A percentile compares a stretch with the other conserved stretches of the same genome.
These are phyloP conservation scores for Xenopus borealis DNA, from an alignment of 2,113 vertebrate species.

Conservation along the genomic window DNA sequence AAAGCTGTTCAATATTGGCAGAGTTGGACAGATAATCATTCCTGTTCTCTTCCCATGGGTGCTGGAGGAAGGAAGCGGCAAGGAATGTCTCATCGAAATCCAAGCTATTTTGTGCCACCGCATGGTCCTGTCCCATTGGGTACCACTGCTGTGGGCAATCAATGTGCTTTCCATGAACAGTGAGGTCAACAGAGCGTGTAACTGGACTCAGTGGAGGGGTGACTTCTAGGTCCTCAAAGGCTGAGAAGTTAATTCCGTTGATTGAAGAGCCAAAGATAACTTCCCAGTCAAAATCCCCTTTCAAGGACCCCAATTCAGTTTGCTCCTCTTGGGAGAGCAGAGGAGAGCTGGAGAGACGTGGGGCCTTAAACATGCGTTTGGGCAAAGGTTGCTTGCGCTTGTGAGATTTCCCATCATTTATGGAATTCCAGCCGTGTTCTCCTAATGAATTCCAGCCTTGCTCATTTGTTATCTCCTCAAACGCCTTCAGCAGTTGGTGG, in stretches of 20 bases:
- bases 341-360: slow-evolving; percentile 67
- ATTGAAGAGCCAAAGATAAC: slow-evolving; percentile 79
- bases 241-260: slow-evolving; percentile 69
- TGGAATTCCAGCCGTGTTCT: slow-evolving; percentile 65
- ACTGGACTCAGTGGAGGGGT: slow-evolving; percentile 71
- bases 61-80: slow-evolving; percentile 84
- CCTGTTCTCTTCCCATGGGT: slow-evolving; percentile 80
- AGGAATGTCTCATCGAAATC: slow-evolving; percentile 87
- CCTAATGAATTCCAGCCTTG: slow-evolving; percentile 62
- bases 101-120: slow-evolving; percentile 59
- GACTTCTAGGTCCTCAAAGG: slow-evolving; percentile 70
- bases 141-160: slow-evolving; percentile 63
- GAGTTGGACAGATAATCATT: slow-evolving; percentile 71
- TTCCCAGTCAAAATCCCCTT: slow-evolving; percentile 94
- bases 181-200: slow-evolving; percentile 66
- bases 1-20: slow-evolving; percentile 76
- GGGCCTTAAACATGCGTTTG: slow-evolving; percentile 62
- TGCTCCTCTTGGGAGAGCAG: slow-evolving; percentile 77
- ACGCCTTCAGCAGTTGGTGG: slow-evolving; percentile 78
- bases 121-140: slow-evolving; percentile 51
- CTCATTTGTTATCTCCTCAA: slow-evolving; percentile 75
- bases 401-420: slow-evolving; percentile 57
- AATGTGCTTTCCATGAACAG: slow-evolving; percentile 59
- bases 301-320: slow-evolving; percentile 79
- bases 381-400: slow-evolving; percentile 74